Evolutionary conservation across 2,888 invertebrate species (phyloP).

Genomic region (Ophion obscuratus): DNA sequence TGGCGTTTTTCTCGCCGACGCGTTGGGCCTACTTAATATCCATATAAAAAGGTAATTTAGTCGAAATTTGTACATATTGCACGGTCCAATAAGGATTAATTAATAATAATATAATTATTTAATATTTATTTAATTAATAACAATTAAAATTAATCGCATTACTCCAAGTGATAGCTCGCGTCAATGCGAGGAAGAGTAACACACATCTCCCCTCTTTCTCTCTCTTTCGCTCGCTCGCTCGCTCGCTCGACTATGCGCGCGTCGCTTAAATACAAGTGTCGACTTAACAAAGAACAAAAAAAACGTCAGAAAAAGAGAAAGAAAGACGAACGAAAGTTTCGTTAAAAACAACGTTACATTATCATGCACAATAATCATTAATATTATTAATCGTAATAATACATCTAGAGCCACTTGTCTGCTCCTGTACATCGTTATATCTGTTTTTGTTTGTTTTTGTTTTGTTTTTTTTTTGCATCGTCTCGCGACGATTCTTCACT

Average conservation of each 20-base stretch:
- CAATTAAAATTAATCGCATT: constrained; percentile 71
- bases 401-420: constrained; percentile 72
- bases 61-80: constrained; percentile 81
- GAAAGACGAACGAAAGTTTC: constrained; percentile 61
- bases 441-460: constrained; percentile 56
- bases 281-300: constrained; percentile 60
- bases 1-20: constrained; percentile 59
- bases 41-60: constrained; percentile 79
- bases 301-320: constrained; percentile 37
- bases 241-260: constrained; percentile 60
- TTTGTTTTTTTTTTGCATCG: constrained; percentile 14
- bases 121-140: constrained; percentile 71
- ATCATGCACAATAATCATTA: constrained; percentile 73
- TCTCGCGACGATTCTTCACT: constrained; percentile 6
- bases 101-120: constrained; percentile 75
- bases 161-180: constrained; percentile 66
- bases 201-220: constrained; percentile 39
- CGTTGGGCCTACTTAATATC: constrained; percentile 73
- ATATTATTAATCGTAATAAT: constrained; percentile 73
- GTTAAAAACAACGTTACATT: constrained; percentile 71
- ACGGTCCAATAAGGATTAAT: constrained; percentile 80
- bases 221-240: constrained; percentile 45
- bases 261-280: constrained; percentile 69
- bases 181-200: constrained; percentile 61
- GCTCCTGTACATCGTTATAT: constrained; percentile 72